Percentiles rank a stretch among this genome's conserved stretches.
These are phyloP conservation scores for Bos javanicus DNA, from an alignment of 2,113 vertebrate genomes.

Conservation along the genomic window DNA sequence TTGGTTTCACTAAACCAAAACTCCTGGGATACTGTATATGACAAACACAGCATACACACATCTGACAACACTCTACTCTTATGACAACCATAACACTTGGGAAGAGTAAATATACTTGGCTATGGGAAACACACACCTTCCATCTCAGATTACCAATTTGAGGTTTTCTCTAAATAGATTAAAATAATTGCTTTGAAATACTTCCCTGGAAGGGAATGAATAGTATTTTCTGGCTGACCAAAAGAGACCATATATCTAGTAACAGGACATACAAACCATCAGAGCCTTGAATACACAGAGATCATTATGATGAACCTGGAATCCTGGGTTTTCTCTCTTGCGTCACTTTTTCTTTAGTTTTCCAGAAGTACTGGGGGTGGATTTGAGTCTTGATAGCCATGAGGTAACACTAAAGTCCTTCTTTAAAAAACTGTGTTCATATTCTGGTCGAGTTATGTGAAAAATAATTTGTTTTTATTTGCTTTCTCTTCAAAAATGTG, in stretches of 20 bases:
- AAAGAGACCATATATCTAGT: background rate
- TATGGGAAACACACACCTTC: background rate
- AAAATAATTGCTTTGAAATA: background rate
- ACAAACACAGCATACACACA: background rate
- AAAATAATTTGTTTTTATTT: background rate
- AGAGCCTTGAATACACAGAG: background rate
- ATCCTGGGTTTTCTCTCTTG: background rate
- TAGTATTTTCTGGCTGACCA: background rate
- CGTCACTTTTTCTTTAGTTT: background rate
- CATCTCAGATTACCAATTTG: background rate
- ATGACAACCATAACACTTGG: background rate
- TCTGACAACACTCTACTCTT: background rate
- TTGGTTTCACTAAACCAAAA: background rate
- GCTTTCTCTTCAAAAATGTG: background rate
- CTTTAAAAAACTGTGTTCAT: background rate
- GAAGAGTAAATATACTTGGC: background rate
- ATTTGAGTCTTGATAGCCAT: background rate
- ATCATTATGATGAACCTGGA: background rate
- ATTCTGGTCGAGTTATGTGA: background rate
- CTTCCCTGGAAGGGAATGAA: background rate
- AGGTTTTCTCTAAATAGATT: background rate
- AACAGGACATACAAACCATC: background rate
- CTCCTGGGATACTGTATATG: background rate
- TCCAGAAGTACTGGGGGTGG: background rate
- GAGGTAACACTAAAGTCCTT: background rate